Evolutionary conservation across 2,113 vertebrate species (phyloP), one percentile per base, ranked within the genome.

Genomic region (Gymnarchus niloticus): DNA sequence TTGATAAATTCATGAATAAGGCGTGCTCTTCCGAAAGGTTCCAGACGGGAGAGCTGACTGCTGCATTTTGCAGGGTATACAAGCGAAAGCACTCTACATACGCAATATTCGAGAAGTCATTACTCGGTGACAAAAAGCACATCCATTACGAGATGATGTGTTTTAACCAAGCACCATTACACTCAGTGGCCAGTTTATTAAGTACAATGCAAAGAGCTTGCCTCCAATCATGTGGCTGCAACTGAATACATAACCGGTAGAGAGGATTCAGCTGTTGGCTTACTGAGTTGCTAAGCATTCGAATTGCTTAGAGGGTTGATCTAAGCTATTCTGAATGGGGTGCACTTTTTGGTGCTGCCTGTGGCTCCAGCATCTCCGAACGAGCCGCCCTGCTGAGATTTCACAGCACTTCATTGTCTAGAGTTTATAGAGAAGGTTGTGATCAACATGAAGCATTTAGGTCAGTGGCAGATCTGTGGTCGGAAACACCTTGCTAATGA

Each of bases 11-110:
- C 1, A 77, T 25, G n/a, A 56, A 28, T 6, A 44, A 69, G 14
- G 14, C 9, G 3, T 2, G 25, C 48, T 54, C 37, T 49, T 25
- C 57, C 9, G 0, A 84, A 76, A 14, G 48, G 81, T 56, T 69
- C 37, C 77, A 85, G 57, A 84, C 85, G 80, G 83, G n/a, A 19
- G 44, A 48, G 21, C 83, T 54, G 37, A 21, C 33, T 7, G 52
- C 51, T 25, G 28, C 65, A 37, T 77, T 56, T 73, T 19, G 56
- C 14, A 54, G 65, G 23, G 84, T n/a, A 65, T 46, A 37, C 48
- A 69, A 37, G 44, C 76, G 19, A 52, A 85, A 8, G 83, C 83
- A 56, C 2, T 56, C 51, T 65, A 83, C 56, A 59, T 61, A 78
- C 57, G 3, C 76, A 61, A 52, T 84, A 57, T 56, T 78, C n/a